These are phyloP conservation scores for Nymphicus hollandicus DNA, from an alignment of 2,113 vertebrate species.

Conservation along the genomic window DNA sequence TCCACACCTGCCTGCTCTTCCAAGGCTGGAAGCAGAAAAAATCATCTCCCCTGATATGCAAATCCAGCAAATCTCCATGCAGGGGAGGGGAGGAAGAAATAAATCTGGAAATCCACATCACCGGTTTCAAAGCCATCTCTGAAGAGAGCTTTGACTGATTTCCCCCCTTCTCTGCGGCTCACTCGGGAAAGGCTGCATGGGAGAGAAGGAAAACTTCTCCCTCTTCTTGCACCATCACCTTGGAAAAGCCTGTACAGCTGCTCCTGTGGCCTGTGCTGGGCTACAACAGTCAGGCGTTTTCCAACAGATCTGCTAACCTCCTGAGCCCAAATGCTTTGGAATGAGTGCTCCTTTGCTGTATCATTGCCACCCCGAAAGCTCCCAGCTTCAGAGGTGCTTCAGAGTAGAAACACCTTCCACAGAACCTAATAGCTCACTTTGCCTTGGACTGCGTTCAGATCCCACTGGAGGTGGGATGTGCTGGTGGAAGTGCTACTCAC, in stretches of 20 bases:
- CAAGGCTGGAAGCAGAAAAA: conserved; percentile 16
- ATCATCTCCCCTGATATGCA: conserved; percentile 45
- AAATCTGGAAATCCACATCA: not conserved
- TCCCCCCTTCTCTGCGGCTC: not conserved
- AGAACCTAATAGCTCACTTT: not conserved
- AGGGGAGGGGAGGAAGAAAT: not conserved
- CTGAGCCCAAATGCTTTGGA: not conserved
- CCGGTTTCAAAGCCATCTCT: not conserved
- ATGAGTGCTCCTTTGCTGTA: not conserved
- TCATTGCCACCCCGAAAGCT: not conserved
- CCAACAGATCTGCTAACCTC: not conserved
- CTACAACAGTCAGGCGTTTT: not conserved
- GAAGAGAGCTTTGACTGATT: not conserved
- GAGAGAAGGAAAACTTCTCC: not conserved
- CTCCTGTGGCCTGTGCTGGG: not conserved
- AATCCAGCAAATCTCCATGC: conserved; percentile 19
- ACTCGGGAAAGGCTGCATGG: not conserved
- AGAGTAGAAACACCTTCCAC: not conserved
- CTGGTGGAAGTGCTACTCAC: not conserved
- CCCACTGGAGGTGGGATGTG: not conserved
- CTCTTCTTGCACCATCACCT: not conserved
- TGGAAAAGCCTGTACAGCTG: not conserved
- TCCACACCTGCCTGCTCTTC: conserved; percentile 48
- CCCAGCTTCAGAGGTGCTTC: not conserved
- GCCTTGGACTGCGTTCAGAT: not conserved